These are phyloP conservation scores for Lepas anatifera DNA, from an alignment of 2,888 invertebrate species.

Conservation along the genomic window DNA sequence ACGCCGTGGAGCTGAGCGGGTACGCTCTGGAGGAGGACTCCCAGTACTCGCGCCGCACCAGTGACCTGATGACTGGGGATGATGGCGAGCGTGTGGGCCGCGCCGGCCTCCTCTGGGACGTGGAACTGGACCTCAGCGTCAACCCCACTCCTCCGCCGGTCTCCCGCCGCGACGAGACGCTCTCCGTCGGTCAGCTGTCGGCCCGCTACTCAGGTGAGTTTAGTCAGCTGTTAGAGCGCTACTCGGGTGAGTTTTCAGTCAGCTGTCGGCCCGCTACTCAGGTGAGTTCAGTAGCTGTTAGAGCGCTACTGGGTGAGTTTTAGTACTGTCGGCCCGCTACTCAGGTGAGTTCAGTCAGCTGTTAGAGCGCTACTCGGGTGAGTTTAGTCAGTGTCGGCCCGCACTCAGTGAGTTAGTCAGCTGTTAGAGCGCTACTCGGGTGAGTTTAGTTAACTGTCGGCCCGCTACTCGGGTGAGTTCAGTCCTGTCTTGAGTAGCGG, in stretches of 20 bases:
- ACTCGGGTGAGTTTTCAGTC: no score
- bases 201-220: not conserved
- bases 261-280: no score
- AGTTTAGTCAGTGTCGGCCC: no score
- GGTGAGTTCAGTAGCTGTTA: no score
- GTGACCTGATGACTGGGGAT: not conserved
- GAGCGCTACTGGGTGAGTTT: no score
- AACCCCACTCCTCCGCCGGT: not conserved
- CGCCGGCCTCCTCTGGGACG: not conserved
- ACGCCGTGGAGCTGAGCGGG: slow-evolving; percentile 53
- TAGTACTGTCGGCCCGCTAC: not conserved
- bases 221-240: no score
- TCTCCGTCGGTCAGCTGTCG: not conserved
- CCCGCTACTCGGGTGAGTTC: not conserved
- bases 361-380: no score
- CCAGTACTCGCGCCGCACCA: slow-evolving; percentile 41
- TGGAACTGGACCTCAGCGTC: not conserved
- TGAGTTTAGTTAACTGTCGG: no score
- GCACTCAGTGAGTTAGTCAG: no score
- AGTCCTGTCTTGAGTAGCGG: no score
- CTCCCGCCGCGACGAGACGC: not conserved
- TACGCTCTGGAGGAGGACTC: slow-evolving; percentile 44
- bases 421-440: no score
- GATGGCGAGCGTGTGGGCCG: not conserved
- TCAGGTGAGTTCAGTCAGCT: not conserved